Evolutionary conservation across 2,797 vertebrate species (phyloP).

Genomic region (Oreochromis grahami): DNA sequence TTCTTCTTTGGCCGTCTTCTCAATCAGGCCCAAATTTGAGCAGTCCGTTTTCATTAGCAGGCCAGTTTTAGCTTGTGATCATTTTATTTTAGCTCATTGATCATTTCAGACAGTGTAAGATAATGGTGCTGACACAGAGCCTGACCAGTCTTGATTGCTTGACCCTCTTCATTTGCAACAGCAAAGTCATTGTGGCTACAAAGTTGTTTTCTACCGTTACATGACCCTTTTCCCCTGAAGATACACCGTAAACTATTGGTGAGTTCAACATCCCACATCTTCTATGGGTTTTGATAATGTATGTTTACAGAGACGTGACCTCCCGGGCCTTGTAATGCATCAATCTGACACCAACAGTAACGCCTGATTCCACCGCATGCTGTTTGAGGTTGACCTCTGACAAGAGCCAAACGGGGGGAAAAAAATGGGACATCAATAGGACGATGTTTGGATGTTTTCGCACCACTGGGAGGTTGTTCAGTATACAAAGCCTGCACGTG

Average conservation of each 20-base stretch:
- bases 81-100: conserved; percentile 89
- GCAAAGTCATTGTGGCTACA: conserved; percentile 80
- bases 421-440: conserved; percentile 77
- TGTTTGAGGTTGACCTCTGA: conserved; percentile 83
- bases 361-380: conserved; percentile 86
- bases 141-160: conserved; percentile 87
- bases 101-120: conserved; percentile 88
- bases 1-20: conserved; percentile 63
- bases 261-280: conserved; percentile 86
- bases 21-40: conserved; percentile 75
- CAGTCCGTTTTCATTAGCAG: conserved; percentile 90
- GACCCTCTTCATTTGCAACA: conserved; percentile 89
- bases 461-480: conserved; percentile 47
- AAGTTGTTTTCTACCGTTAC: conserved; percentile 56
- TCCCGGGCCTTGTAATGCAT: conserved; percentile 93
- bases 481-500: conserved; percentile 52
- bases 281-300: conserved; percentile 99
- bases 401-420: conserved; percentile 70
- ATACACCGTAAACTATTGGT: conserved; percentile 80
- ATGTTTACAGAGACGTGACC: conserved; percentile 99
- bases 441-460: conserved; percentile 73
- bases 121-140: conserved; percentile 84
- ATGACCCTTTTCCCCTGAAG: conserved; percentile 70
- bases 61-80: conserved; percentile 92
- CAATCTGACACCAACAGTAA: conserved; percentile 95